Evolutionary conservation across 2,113 vertebrate genomes (phyloP).

Genomic region (Rhynchopsitta pachyrhyncha): DNA sequence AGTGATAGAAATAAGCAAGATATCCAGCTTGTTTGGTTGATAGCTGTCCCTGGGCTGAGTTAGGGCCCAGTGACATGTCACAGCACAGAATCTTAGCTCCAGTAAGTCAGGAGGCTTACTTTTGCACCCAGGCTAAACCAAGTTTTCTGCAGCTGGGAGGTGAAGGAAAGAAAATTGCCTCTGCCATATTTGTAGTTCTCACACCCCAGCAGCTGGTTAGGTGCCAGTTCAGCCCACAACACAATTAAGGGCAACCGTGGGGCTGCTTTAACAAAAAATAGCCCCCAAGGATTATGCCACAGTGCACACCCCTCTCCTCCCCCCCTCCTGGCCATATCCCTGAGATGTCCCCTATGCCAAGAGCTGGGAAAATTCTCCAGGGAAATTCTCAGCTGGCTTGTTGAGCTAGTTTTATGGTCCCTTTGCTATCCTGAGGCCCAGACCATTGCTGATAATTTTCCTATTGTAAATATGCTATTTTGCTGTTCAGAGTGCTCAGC

Average conservation of each 20-base stretch:
- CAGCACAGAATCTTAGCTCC: slow-evolving; percentile 50
- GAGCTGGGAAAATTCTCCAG: slow-evolving; percentile 60
- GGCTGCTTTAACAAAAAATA: slow-evolving; percentile 43
- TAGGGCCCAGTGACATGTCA: slow-evolving; percentile 60
- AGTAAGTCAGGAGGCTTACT: slow-evolving; percentile 41
- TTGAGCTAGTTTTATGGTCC: neutral
- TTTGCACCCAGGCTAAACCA: neutral
- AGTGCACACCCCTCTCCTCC: slow-evolving; percentile 22
- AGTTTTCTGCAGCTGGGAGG: neutral
- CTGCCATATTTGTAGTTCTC: slow-evolving; percentile 33
- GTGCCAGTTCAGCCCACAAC: slow-evolving; percentile 46
- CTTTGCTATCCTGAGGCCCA: neutral
- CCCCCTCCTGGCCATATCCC: neutral
- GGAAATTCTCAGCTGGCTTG: slow-evolving; percentile 52
- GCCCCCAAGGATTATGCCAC: slow-evolving; percentile 25
- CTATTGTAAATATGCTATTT: slow-evolving; percentile 71
- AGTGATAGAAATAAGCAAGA: neutral
- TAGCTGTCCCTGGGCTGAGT: slow-evolving; percentile 56
- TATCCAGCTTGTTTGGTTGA: neutral
- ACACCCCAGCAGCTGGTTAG: slow-evolving; percentile 50
- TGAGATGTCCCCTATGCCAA: slow-evolving; percentile 20
- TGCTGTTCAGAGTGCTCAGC: slow-evolving; percentile 70
- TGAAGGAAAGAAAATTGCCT: neutral
- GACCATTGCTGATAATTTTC: slow-evolving; percentile 40
- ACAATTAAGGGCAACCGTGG: slow-evolving; percentile 38